Evolutionary conservation across 2,113 vertebrate genomes (phyloP), one percentile per base, ranked within the genome.

Genomic region (Chionis minor): DNA sequence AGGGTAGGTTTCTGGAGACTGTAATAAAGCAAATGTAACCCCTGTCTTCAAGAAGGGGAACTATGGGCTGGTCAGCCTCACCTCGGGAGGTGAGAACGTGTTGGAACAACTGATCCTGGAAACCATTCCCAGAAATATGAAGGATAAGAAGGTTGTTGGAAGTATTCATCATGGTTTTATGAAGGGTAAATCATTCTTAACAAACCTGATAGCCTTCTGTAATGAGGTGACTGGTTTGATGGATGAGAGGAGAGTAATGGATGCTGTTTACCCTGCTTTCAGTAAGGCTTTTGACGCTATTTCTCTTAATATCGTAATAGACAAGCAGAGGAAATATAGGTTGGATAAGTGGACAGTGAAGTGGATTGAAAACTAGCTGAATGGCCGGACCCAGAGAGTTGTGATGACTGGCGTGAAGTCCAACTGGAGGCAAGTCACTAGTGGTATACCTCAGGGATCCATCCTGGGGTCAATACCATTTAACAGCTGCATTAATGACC

Each of bases 361-460:
- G 24, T 40, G 12, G 18, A 38, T 38, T 75, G 54, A 82, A 52
- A 90, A 80, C 12, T 62, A 24, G 9, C 28, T 61, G 45, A 55
- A 61, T 61, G 56, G 24, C 27, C 9, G 4, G 27, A 21, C 20
- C 30, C 10, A 5, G 58, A 55, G 44, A 35, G 35, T 26, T 84
- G n/a, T 44, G 69, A 66, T 45, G 35, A 71, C 14, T 30, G 32
- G 24, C 19, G 23, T 22, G 52, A 72, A 81, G 28, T 80, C 30
- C 32, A 80, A 2, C 23, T n/a, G 21, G 27, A 74, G 66, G 38
- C 16, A 66, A 33, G 42, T 56, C 3, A 0, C 18, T 61, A 8
- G 24, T 45, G 35, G 0, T 2, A 3, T 0, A 0, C 19, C 20
- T 67, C 45, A 28, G 54, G 17, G 17, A 38, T 80, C 38, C 45